Base-by-base conservation (phyloP, 2,113 vertebrate species). In the Phalacrocorax aristotelis region DNA sequence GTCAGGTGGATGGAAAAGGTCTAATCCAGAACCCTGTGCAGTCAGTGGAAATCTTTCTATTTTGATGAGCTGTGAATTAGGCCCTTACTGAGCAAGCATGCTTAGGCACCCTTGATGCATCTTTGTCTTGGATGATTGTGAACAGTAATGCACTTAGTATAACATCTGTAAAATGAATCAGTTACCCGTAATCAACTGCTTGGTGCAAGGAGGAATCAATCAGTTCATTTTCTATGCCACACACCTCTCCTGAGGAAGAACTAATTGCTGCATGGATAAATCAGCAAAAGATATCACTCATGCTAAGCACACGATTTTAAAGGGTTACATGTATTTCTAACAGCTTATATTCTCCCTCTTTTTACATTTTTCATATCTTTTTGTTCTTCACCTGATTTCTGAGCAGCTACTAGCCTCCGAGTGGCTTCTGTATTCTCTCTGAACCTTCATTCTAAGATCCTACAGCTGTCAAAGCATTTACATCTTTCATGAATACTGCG, bases 131-230 rank as follows among this genome's bases (percentile, higher is more conserved):
- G 55, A 11, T 76, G 44, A 18, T 2, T 30, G 54, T 55, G 80
- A 10, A 21, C 22, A n/a, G 49, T 8, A 55, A 36, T 0, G 0
- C 30, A 10, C 57, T 15, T 10, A 19, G 34, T 27, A 20, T 2
- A 7, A 21, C 61, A 32, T 17, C 86, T 29, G 49, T 4, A 61
- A 57, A 38, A 72, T 4, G 2, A 30, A 42, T 34, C 70, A 38
- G 36, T 6, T 51, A 32, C 34, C 66, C 4, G 2, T 80, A 58
- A 38, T 15, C 57, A 80, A 14, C 46, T 48, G 8, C 36, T 9
- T 16, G 5, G 54, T 27, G 58, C 49, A 48, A 46, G 27, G 22
- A 82, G 83, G 74, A 65, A 58, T 72, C 86, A n/a, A 14, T 44
- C 83, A 16, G 71, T 25, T 83, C 62, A 27, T 88, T 76, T 82